A percentile compares a stretch with the other conserved stretches of the same genome.
phyloP scores from a whole-genome alignment of 2,888 invertebrate species.

The Thera obeliscata region DNA sequence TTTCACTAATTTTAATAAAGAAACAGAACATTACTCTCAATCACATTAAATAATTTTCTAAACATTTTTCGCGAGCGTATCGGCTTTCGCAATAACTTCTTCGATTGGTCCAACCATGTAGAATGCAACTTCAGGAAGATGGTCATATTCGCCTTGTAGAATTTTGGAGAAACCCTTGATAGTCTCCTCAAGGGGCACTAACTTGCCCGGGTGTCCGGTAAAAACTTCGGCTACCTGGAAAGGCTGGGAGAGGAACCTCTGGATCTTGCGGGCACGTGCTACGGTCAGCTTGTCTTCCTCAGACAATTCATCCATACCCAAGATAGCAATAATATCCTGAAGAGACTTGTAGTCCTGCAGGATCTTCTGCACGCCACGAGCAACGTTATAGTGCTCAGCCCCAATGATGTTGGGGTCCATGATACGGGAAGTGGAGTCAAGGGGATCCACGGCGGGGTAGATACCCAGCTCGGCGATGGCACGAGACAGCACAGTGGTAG shows the following conservation, averaged over 20 bases:
- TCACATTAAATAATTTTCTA: slow-evolving; percentile 49
- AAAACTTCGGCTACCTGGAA: slow-evolving; percentile 97
- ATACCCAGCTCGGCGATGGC: slow-evolving; percentile 97
- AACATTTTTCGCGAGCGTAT: slow-evolving; percentile 89
- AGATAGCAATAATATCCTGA: slow-evolving; percentile 95
- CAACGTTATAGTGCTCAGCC: slow-evolving; percentile 94
- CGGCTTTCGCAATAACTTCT: slow-evolving; percentile 94
- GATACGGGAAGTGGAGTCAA: slow-evolving; percentile 97
- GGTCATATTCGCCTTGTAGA: slow-evolving; percentile 93
- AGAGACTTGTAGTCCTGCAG: slow-evolving; percentile 92
- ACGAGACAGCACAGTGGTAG: slow-evolving; percentile 96
- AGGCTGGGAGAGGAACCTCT: slow-evolving; percentile 96
- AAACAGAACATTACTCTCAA: slow-evolving; percentile 58
- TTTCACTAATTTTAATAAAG: slow-evolving; percentile 57
- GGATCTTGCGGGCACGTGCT: slow-evolving; percentile 97
- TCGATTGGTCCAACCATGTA: slow-evolving; percentile 98
- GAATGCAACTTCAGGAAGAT: slow-evolving; percentile 96
- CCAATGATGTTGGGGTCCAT: slow-evolving; percentile 97
- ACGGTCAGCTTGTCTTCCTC: slow-evolving; percentile 98
- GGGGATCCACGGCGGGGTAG: slow-evolving; percentile 97
- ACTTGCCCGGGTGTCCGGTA: slow-evolving; percentile 95
- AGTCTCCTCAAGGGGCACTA: slow-evolving; percentile 94
- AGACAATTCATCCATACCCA: slow-evolving; percentile 94
- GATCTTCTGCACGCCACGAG: slow-evolving; percentile 96
- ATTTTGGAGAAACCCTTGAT: slow-evolving; percentile 95